Base-by-base conservation (phyloP, 2,888 invertebrate genomes). In the Helobdella robusta region DNA sequence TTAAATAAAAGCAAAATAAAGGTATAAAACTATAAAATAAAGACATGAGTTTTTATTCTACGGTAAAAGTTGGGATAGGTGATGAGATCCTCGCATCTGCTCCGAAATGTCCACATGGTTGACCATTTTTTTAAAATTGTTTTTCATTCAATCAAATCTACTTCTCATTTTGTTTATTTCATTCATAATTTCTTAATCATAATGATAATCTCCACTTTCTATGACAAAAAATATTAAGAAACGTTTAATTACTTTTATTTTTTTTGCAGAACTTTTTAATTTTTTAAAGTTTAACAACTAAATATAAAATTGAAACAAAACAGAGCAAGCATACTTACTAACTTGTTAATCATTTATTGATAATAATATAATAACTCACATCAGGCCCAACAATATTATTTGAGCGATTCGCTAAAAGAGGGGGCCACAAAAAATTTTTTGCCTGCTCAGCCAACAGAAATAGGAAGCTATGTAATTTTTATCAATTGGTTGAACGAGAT, bases 381-480 rank as follows among this genome's bases (percentile, higher is more conserved):
- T 23, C 20, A 70, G 70, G 70, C 28, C 70, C 70, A 2, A 70
- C 69, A 1, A 40, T 70, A 5, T 44, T 70, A 54, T 70, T 70
- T 68, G 69, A 68, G 50, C 52, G 69, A 23, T 56, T 36, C n/a
- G 18, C 28, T 20, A 44, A 60, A 18, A 56, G 58, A 4, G n/a
- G n/a, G n/a, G 36, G 50, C 30, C 32, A 11, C 3, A 68, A 67
- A 25, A 30, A 65, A 2, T 91, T 86, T 79, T 92, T 83, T 78
- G 86, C 87, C 0, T 93, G 92, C 78, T 86, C 92, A 0, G 88
- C 89, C 0, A 89, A 87, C 76, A 84, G 92, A 65, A 86, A 89
- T 74, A 83, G 86, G 68, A 88, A 87, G 74, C 83, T 86, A 11
- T 92, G 92, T 74, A 81, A 83, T 2, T 87, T 89, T 75, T 86